These are phyloP conservation scores for Ridgeia piscesae DNA, from an alignment of 1,140 invertebrate species.

Conservation along the genomic window DNA sequence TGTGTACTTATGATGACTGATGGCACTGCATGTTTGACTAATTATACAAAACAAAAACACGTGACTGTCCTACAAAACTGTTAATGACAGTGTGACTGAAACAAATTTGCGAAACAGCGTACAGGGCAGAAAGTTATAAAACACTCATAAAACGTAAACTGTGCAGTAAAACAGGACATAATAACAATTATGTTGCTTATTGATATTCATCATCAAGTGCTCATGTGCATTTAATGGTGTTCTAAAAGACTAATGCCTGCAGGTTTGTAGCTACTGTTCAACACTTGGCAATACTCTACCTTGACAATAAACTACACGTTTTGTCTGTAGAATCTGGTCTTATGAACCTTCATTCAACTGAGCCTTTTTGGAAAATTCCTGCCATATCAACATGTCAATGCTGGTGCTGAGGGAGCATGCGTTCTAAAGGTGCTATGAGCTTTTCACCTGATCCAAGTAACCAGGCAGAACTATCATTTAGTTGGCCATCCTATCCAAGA, in stretches of 20 bases:
- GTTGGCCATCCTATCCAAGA: neutral
- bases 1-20: neutral
- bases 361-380: too few relatives aligned
- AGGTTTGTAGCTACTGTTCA: too few relatives aligned
- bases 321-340: neutral
- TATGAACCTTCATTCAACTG: too few relatives aligned
- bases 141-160: neutral
- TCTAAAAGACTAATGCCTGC: neutral
- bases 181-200: neutral
- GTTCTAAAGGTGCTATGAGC: neutral
- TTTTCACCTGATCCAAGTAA: neutral
- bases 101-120: neutral
- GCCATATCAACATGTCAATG: too few relatives aligned
- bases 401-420: neutral
- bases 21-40: neutral
- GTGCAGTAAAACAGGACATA: neutral
- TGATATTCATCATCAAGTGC: neutral
- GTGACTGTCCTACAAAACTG: neutral
- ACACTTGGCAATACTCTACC: too few relatives aligned
- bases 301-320: neutral
- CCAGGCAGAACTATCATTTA: neutral
- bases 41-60: neutral
- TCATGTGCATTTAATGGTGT: neutral
- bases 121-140: neutral
- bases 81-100: neutral